Evolutionary conservation across 2,888 invertebrate species (phyloP).

Genomic region (Thecophora atra): DNA sequence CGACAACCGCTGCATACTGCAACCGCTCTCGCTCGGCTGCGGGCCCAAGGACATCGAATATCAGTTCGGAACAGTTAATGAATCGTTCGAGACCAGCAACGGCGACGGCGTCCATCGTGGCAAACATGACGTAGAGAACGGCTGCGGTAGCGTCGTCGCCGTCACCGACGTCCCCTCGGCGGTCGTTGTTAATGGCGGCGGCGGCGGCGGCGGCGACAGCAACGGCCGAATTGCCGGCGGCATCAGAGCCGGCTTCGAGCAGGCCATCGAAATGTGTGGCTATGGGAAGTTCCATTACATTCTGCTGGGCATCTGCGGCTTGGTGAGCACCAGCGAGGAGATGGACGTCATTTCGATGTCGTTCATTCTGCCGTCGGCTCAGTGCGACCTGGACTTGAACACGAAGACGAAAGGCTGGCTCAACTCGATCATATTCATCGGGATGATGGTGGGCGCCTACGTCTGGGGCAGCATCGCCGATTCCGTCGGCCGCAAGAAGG

Average conservation of each 20-base stretch:
- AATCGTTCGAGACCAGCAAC: slow-evolving; percentile 53
- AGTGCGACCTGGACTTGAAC: slow-evolving; percentile 88
- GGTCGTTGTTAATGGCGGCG: slow-evolving; percentile 31
- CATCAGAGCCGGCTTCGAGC: slow-evolving; percentile 86
- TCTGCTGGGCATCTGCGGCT: slow-evolving; percentile 89
- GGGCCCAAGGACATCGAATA: slow-evolving; percentile 59
- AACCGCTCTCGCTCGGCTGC: slow-evolving; percentile 60
- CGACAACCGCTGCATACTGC: slow-evolving; percentile 61
- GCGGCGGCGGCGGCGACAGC: slow-evolving; percentile 46
- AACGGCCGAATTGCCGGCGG: slow-evolving; percentile 65
- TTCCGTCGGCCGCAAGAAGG: slow-evolving; percentile 85
- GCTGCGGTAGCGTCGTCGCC: slow-evolving; percentile 44
- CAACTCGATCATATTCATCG: slow-evolving; percentile 84
- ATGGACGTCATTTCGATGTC: slow-evolving; percentile 97
- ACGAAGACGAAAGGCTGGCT: slow-evolving; percentile 85
- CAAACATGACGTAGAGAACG: slow-evolving; percentile 59
- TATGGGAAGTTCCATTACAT: slow-evolving; percentile 82
- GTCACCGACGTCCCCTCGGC: slow-evolving; percentile 33
- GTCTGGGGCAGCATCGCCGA: slow-evolving; percentile 93
- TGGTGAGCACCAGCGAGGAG: slow-evolving; percentile 94
- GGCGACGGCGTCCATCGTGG: slow-evolving; percentile 46
- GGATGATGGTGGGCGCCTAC: slow-evolving; percentile 95
- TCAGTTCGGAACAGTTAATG: slow-evolving; percentile 58
- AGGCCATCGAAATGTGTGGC: slow-evolving; percentile 85
- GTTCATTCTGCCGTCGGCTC: slow-evolving; percentile 91